Evolutionary conservation across 2,888 invertebrate species (phyloP).

Genomic region (Drosophila histrio): DNA sequence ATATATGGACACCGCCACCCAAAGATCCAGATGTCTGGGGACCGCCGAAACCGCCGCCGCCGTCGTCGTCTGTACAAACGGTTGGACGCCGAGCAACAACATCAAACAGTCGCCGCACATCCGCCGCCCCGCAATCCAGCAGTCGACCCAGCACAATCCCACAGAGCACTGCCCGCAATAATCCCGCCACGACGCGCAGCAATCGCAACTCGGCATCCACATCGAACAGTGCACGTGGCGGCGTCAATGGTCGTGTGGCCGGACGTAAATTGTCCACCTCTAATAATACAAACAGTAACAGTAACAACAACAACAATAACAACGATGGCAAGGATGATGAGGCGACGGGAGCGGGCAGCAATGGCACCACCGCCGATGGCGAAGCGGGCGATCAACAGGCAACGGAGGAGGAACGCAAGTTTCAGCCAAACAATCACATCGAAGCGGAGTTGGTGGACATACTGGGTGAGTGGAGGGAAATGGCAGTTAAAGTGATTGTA

Average conservation of each 20-base stretch:
- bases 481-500: too few species aligned
- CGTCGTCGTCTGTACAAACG: conserved; percentile 85
- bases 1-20: conserved; percentile 90
- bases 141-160: conserved; percentile 78
- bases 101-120: conserved; percentile 65
- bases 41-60: conserved; percentile 90
- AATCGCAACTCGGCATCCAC: conserved; percentile 59
- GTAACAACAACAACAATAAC: conserved; percentile 50
- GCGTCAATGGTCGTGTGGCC: conserved; percentile 53
- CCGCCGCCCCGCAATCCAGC: conserved; percentile 24
- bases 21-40: conserved; percentile 95
- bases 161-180: conserved; percentile 72
- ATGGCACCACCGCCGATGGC: conserved; percentile 82
- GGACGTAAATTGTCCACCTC: conserved; percentile 66
- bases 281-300: conserved; percentile 19
- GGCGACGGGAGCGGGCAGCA: conserved; percentile 85
- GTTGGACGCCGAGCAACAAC: conserved; percentile 72
- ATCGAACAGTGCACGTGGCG: conserved; percentile 49
- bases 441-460: conserved; percentile 97
- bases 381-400: conserved; percentile 85
- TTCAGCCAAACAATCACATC: conserved; percentile 91
- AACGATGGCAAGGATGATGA: conserved; percentile 86
- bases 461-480: conserved; percentile 86
- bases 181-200: conserved; percentile 49
- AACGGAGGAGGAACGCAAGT: conserved; percentile 92